Evolutionary conservation across 92 coral and sea anemone species (phyloP).

Genomic region (Virgularia gustaviana): DNA sequence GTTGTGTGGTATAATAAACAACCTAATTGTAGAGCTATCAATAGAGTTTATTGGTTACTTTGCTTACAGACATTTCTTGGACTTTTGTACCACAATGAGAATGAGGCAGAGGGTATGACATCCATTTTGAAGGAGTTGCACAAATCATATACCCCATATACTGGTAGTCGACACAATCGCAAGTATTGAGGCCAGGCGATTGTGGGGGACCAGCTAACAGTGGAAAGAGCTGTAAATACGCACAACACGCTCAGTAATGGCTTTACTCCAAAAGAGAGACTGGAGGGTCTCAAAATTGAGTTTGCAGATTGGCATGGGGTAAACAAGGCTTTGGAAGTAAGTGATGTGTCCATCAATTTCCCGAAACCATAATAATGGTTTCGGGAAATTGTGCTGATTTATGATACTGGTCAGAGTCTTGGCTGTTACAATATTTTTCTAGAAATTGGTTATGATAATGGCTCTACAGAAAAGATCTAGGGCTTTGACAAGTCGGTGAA

Average conservation of each 20-base stretch:
- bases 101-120: constrained; percentile 41
- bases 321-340: constrained; percentile 52
- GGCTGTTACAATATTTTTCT: too few species aligned
- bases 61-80: constrained; percentile 40
- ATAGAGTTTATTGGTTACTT: background rate
- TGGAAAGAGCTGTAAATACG: constrained; percentile 59
- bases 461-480: too few species aligned
- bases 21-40: background rate
- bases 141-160: constrained; percentile 31
- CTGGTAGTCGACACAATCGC: constrained; percentile 52
- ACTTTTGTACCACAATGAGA: constrained; percentile 47
- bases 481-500: too few species aligned
- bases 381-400: too few species aligned
- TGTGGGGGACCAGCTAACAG: constrained; percentile 59
- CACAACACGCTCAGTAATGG: constrained; percentile 59
- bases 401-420: too few species aligned
- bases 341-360: background rate
- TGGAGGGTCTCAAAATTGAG: constrained; percentile 60
- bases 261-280: constrained; percentile 51
- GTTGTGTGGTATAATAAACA: background rate
- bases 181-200: constrained; percentile 51
- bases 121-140: constrained; percentile 32
- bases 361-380: too few species aligned
- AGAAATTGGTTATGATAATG: too few species aligned
- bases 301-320: constrained; percentile 65